Percentiles rank a stretch among this genome's conserved stretches.
Conservation (phyloP, 2,113 vertebrate genomes). For the Psittacula cyanocephala region DNA sequence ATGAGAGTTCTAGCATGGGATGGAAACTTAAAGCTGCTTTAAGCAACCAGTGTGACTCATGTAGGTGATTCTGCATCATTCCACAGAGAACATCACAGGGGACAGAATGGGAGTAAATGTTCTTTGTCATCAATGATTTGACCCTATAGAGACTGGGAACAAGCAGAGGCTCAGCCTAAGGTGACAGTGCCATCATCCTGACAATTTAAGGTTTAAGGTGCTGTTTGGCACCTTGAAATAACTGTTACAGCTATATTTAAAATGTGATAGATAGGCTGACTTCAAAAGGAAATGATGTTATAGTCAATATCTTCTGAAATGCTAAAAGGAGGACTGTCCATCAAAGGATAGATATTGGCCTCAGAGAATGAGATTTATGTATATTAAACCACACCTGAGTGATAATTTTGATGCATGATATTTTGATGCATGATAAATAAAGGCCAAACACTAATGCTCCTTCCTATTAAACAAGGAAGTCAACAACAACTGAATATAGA, state of each 20-base stretch:
- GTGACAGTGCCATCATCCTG: neutral
- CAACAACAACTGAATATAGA: neutral
- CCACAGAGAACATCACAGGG: neutral
- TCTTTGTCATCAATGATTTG: neutral
- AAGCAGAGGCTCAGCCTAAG: neutral
- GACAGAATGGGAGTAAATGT: neutral
- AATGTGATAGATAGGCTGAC: neutral
- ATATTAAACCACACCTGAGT: neutral
- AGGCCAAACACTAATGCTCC: neutral
- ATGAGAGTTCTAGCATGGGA: neutral
- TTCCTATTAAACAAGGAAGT: neutral
- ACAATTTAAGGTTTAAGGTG: neutral
- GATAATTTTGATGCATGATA: neutral
- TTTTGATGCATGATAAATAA: neutral
- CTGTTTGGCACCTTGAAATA: neutral
- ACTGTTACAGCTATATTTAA: neutral
- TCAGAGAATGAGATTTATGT: neutral
- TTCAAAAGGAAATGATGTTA: neutral
- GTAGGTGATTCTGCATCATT: neutral
- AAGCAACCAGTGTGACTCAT: neutral
- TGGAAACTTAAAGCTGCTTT: neutral
- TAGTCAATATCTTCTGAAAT: neutral
- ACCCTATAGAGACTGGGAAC: accelerated
- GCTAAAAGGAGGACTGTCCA: neutral
- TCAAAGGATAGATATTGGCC: neutral